Evolutionary conservation across 2,888 invertebrate genomes (phyloP).

Genomic region (Pristionchus exspectatus): DNA sequence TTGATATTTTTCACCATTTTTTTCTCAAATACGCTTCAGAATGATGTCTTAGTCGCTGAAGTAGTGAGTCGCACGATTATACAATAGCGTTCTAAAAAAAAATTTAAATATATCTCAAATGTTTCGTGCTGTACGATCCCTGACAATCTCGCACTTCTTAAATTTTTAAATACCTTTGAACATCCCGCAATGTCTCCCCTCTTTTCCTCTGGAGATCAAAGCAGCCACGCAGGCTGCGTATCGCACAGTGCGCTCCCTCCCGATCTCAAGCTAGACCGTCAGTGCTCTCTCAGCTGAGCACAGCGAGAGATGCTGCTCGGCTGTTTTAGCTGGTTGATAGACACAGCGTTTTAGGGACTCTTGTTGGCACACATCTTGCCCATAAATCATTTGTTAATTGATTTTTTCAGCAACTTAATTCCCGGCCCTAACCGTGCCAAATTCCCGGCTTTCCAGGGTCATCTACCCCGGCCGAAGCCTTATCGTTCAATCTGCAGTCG

Average conservation of each 20-base stretch:
- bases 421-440: not conserved
- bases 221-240: not conserved
- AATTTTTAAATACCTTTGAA: not conserved
- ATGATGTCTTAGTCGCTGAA: not conserved
- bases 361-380: not conserved
- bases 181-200: not conserved
- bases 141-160: not conserved
- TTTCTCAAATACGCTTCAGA: not conserved
- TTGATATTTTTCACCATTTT: too few relatives aligned
- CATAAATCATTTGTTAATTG: not conserved
- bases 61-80: not conserved
- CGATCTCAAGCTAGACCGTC: not conserved
- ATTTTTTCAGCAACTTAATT: not conserved
- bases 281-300: not conserved
- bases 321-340: not conserved
- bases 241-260: not conserved
- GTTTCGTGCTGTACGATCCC: not conserved
- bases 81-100: too few relatives aligned
- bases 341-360: not conserved
- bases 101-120: too few relatives aligned
- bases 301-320: not conserved
- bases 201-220: not conserved
- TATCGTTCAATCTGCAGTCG: conserved; percentile 22
- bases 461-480: not conserved
- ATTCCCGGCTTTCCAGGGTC: conserved; percentile 20